Conservation (phyloP, 2,888 invertebrate species). For the Unio delphinus region DNA sequence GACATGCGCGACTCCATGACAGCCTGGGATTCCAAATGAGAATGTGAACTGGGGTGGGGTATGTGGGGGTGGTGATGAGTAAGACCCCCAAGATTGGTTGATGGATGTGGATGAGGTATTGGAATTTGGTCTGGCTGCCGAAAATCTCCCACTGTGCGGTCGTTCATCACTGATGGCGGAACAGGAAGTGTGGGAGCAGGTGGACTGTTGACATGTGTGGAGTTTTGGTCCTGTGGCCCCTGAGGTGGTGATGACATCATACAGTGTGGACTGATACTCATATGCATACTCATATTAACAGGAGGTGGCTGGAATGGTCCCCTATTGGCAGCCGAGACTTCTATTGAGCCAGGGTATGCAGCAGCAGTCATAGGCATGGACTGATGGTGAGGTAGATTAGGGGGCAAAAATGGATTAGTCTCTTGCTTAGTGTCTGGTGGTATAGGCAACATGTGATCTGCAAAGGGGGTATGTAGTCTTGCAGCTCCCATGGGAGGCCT, state of each 20-base stretch:
- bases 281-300: conserved; percentile 32
- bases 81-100: conserved; percentile 32
- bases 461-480: too few species aligned
- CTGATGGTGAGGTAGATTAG: conserved; percentile 35
- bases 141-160: conserved; percentile 28
- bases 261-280: conserved; percentile 17
- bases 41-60: conserved; percentile 19
- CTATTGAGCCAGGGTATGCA: too few species aligned
- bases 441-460: too few species aligned
- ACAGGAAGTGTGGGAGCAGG: conserved; percentile 17
- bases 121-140: conserved; percentile 28
- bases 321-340: too few species aligned
- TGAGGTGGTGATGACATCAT: conserved; percentile 25
- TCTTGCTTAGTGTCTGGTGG: too few species aligned
- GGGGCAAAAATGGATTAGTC: conserved; percentile 27
- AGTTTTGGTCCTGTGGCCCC: conserved; percentile 26
- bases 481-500: too few species aligned
- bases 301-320: conserved; percentile 7
- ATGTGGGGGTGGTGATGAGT: conserved; percentile 39
- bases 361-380: conserved; percentile 6
- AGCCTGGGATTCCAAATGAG: conserved; percentile 19
- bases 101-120: conserved; percentile 29
- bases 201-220: conserved; percentile 14
- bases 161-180: conserved; percentile 17
- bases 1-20: conserved; percentile 30